A percentile compares a stretch with the other conserved stretches of the same genome.
These are phyloP conservation scores for Erebia ligea DNA, from an alignment of 2,888 invertebrate genomes.

Conservation along the genomic window DNA sequence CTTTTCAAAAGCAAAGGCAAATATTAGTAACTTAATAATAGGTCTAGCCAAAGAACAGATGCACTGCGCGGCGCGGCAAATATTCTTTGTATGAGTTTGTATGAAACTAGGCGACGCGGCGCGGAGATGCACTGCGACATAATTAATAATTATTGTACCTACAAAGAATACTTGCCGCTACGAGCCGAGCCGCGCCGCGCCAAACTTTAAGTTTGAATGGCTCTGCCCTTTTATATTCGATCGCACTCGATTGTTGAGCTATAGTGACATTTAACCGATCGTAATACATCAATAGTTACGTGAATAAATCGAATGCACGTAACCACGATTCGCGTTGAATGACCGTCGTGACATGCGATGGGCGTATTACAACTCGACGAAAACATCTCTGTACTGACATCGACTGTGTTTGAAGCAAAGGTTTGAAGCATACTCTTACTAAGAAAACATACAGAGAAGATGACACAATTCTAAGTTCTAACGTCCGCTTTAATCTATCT, in stretches of 20 bases:
- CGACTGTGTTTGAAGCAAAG: not conserved
- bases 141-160: too few relatives aligned
- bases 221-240: not conserved
- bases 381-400: not conserved
- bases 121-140: too few relatives aligned
- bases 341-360: conserved; percentile 13
- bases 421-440: too few relatives aligned
- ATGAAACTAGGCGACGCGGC: too few relatives aligned
- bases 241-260: not conserved
- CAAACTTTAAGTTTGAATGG: not conserved
- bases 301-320: conserved; percentile 13
- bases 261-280: conserved; percentile 11
- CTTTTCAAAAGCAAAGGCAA: too few relatives aligned
- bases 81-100: too few relatives aligned
- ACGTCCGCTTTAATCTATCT: not conserved
- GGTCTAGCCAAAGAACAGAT: too few relatives aligned
- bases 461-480: not conserved
- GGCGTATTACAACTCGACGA: conserved; percentile 1
- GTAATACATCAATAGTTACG: conserved; percentile 21
- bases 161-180: too few relatives aligned
- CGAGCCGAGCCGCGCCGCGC: too few relatives aligned
- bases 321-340: conserved; percentile 16
- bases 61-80: too few relatives aligned
- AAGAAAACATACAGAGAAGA: not conserved
- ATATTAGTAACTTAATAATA: too few relatives aligned